Evolutionary conservation across 2,888 invertebrate species (phyloP), one percentile per base, ranked within the genome.

Genomic region (Carcina quercana): DNA sequence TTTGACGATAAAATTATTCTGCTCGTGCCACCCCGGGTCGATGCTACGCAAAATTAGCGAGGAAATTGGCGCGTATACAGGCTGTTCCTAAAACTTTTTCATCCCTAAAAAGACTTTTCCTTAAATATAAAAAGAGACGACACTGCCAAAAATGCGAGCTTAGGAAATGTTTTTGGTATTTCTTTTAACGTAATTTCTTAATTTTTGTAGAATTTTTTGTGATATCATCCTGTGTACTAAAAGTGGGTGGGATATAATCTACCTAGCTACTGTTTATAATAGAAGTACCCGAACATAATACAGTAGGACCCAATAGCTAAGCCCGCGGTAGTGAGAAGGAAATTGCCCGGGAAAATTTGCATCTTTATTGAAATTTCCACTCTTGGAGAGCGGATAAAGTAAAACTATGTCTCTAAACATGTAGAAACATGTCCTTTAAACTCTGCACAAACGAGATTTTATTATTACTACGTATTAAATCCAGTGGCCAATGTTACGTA

Each of bases 311-410:
- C 69, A 74, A 72, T 75, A 74, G 72, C 61, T 49, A 53, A 59
- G 64, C 59, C 55, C 47, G 54, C 62, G 60, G 67, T 62, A 65
- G 62, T 63, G 62, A 63, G 59, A 68, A 70, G 72, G 68, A 80
- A 78, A 79, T 79, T 75, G 74, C 67, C 63, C 38, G 54, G 59
- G 58, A 61, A 66, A 75, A 80, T 82, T 83, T 73, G 70, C 82
- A 82, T 83, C 74, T 83, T 80, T 82, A 82, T 82, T 76, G 79
- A 76, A 80, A 67, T 78, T 79, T 78, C 74, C 69, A 76, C 71
- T 78, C 71, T 66, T 68, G n/a, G 69, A 64, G 59, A 66, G 63
- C 57, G 67, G 67, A 73, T 72, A 68, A 73, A 75, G 72, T 72
- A 68, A 72, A 74, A 78, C 73, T 76, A 72, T 69, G 65, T 70